Evolutionary conservation across 2,888 invertebrate genomes (phyloP), one percentile per base, ranked within the genome.

Genomic region (Ophion ellenae): DNA sequence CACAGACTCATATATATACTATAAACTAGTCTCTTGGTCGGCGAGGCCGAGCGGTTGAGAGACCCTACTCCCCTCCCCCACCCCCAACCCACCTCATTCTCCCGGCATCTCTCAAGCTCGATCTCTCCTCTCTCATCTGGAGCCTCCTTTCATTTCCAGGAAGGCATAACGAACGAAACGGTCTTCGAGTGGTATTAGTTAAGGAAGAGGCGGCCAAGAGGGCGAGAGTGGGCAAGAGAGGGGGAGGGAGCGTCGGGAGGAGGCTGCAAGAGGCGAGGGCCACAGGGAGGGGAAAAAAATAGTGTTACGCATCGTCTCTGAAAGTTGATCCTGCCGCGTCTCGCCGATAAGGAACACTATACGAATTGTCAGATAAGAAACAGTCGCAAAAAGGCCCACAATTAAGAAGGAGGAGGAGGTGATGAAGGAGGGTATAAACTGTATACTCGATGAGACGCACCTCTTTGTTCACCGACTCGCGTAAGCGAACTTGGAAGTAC

Each of bases 111-210:
- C 73, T 36, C 53, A 67, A 63, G 76, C 74, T 74, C 59, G 53
- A 73, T 83, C 86, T 78, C 78, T 61, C 73, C 67, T 80, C 86
- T 86, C 83, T 70, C 47, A 76, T 85, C 85, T 74, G 78, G 53
- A 71, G 81, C 81, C 84, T 78, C 78, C 84, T 84, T 86, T 81
- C 81, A 84, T 84, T 86, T 86, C 86, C 84, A 86, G 84, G 86
- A 86, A 86, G 83, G 74, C 86, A 84, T 81, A 81, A 81, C 83
- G 86, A 83, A 85, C 83, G 76, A 79, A 81, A 74, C 73, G 77
- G 59, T 82, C 71, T 80, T 53, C 57, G 57, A 74, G 67, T 81
- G 83, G 86, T 86, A 86, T 86, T 81, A 84, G 77, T 66, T 81
- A 70, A 69, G 53, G 64, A 53, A 53, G 59, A 71, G 64, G 59